A percentile compares a stretch with the other conserved stretches of the same genome.
Conservation (phyloP, 2,888 invertebrate species). For the Campoplex nolae region DNA sequence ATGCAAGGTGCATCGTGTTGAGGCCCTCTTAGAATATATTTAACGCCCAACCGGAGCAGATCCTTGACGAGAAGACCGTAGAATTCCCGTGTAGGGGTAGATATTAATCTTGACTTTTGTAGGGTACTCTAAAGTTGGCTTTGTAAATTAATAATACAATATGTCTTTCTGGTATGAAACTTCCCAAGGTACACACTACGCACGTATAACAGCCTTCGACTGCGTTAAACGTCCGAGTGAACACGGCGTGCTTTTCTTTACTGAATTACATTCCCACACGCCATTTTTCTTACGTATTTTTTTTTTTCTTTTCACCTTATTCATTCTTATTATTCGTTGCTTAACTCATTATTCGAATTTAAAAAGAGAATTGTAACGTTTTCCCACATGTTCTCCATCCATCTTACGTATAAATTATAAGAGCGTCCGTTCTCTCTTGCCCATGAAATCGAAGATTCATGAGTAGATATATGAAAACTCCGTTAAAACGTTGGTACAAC, state of each 20-base stretch:
- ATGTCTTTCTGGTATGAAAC: constrained; percentile 25
- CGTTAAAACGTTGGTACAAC: not conserved
- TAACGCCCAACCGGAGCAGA: constrained; percentile 6
- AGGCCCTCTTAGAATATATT: constrained; percentile 40
- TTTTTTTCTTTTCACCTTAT: no score
- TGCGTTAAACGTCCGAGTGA: constrained; percentile 31
- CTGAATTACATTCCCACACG: constrained; percentile 52
- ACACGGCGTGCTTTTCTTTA: constrained; percentile 24
- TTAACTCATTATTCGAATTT: not conserved
- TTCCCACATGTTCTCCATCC: constrained; percentile 2
- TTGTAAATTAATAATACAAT: constrained; percentile 52
- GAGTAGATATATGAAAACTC: constrained; percentile 4
- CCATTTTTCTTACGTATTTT: not conserved
- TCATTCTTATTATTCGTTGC: not conserved
- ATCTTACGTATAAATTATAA: constrained; percentile 7
- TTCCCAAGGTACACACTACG: not conserved
- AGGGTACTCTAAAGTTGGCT: constrained; percentile 32
- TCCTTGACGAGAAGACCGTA: constrained; percentile 5
- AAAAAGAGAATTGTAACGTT: constrained; percentile 2
- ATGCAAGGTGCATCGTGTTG: constrained; percentile 63
- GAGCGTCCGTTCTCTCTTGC: not conserved
- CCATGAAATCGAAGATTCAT: not conserved
- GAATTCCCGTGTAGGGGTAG: constrained; percentile 62
- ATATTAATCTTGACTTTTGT: constrained; percentile 53
- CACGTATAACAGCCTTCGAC: constrained; percentile 21